Conservation (phyloP, 2,113 vertebrate species). For the Bubo scandiacus region DNA sequence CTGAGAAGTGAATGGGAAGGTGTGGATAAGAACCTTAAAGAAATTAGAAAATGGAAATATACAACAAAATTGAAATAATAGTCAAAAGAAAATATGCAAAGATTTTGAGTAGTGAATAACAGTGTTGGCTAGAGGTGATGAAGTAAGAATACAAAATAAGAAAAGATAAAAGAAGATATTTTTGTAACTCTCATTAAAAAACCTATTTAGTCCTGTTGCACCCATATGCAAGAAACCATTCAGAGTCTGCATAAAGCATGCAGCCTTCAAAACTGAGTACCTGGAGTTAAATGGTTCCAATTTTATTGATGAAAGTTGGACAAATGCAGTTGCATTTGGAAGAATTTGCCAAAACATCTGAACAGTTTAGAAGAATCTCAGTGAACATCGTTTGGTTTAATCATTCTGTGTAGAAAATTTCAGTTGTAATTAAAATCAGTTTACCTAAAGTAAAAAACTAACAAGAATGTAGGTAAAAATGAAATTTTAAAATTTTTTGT, state of each 20-base stretch:
- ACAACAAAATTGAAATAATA: not conserved
- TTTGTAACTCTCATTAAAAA: not conserved
- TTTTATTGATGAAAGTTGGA: not conserved
- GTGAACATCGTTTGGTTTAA: not conserved
- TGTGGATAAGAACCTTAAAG: not conserved
- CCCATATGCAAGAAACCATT: too few relatives aligned
- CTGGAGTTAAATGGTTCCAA: accelerated
- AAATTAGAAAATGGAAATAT: not conserved
- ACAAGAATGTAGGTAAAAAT: not conserved
- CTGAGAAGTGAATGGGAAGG: not conserved
- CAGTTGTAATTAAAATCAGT: not conserved
- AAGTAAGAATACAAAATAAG: not conserved
- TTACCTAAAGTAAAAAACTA: not conserved
- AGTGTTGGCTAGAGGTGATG: not conserved
- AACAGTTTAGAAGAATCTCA: not conserved
- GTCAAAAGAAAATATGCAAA: not conserved
- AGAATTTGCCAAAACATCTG: not conserved
- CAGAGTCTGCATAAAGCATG: not conserved
- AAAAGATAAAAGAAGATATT: not conserved
- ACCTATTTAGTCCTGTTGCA: not conserved
- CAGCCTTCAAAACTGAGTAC: not conserved
- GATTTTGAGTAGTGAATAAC: not conserved
- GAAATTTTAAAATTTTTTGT: not conserved
- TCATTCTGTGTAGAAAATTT: not conserved
- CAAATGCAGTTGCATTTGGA: not conserved